phyloP scores from a whole-genome alignment of 2,888 invertebrate species.

The Hirtodrosophila trivittata region DNA sequence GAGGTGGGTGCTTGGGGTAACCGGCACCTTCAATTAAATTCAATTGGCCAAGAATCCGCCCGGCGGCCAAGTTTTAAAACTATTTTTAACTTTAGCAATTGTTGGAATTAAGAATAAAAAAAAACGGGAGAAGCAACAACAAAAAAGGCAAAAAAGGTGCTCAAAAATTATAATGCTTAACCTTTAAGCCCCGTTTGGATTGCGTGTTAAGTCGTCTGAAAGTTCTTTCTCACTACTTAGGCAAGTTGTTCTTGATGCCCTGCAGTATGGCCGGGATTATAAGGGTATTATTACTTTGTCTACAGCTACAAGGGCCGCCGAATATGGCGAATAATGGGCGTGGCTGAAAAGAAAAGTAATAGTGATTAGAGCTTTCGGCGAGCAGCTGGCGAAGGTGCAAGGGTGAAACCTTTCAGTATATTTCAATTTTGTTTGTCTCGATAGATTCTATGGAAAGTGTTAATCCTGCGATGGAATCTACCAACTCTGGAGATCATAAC shows the following conservation, averaged over 20 bases:
- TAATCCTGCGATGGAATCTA: too few species aligned
- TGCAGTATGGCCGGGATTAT: slow-evolving; percentile 37
- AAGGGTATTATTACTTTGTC: slow-evolving; percentile 63
- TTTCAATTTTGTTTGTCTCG: too few species aligned
- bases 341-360: slow-evolving; percentile 15
- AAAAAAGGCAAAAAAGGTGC: slow-evolving; percentile 44
- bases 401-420: not conserved
- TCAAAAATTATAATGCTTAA: slow-evolving; percentile 75
- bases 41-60: slow-evolving; percentile 51
- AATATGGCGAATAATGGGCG: slow-evolving; percentile 34
- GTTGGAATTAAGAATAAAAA: slow-evolving; percentile 14
- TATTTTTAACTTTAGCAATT: slow-evolving; percentile 71
- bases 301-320: too few species aligned
- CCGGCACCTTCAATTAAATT: slow-evolving; percentile 60
- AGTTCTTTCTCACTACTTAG: slow-evolving; percentile 62
- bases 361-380: slow-evolving; percentile 2
- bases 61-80: slow-evolving; percentile 56
- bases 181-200: slow-evolving; percentile 74
- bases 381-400: too few species aligned
- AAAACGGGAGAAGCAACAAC: slow-evolving; percentile 11
- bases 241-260: slow-evolving; percentile 59
- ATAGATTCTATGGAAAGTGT: too few species aligned
- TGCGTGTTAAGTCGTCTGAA: slow-evolving; percentile 74
- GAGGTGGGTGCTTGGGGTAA: not conserved
- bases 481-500: too few species aligned